Evolutionary conservation across 2,888 invertebrate genomes (phyloP), one percentile per base, ranked within the genome.

Genomic region (Achlya flavicornis): DNA sequence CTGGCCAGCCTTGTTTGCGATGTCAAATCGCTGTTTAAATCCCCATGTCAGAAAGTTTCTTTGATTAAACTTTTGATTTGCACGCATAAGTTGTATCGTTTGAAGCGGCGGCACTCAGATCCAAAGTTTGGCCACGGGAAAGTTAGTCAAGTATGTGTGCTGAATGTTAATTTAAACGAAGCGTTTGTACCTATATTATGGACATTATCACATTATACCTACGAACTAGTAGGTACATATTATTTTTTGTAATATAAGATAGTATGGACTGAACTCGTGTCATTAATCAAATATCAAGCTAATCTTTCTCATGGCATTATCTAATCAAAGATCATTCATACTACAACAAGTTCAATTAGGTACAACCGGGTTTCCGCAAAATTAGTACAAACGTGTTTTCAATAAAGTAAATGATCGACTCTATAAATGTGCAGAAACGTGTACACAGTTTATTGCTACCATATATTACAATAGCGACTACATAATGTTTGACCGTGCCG

Each of bases 11-110:
- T 65, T 66, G 67, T 67, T 66, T 66, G 64, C 62, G 71, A 65
- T 69, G 66, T 65, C 64, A 65, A 68, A 72, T 72, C 65, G 70
- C 71, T 72, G 74, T 71, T 69, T 68, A 67, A 70, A 71, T 65
- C 60, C 65, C 63, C 62, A 60, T 48, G 63, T 64, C 62, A 65
- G 65, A 65, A 65, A 70, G 68, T 70, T 72, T 73, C 70, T 72
- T 70, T 73, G 76, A 75, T 74, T 67, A 73, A 76, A 59, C 58
- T 64, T 77, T 74, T 72, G 72, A 71, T 71, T 72, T 66, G 69
- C 64, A 61, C 69, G 57, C 61, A 16, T 66, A 64, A 61, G 46
- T 66, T 43, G 66, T 61, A 33, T 59, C 67, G 68, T 67, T 71
- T 70, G 67, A 68, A 72, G 72, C 69, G 63, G 63, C 63, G 64